These are phyloP conservation scores for Rhynchonema sp. DNA, from an alignment of 2,888 invertebrate species.

Conservation along the genomic window DNA sequence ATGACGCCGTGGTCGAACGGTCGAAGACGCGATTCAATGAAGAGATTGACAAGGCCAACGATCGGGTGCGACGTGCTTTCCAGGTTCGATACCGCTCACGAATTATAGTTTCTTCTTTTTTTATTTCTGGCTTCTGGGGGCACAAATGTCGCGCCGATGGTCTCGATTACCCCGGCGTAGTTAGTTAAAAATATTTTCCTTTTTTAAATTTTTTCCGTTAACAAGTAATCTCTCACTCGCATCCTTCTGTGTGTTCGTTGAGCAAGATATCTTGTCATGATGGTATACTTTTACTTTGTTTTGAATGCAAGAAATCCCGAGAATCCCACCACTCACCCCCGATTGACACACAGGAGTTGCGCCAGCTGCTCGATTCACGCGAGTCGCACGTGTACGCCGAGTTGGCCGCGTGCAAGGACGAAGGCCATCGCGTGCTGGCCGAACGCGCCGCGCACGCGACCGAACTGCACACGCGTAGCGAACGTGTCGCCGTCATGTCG, in stretches of 20 bases:
- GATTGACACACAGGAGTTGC: slow-evolving; percentile 3
- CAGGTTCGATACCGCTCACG: slow-evolving; percentile 14
- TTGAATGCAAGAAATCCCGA: no score
- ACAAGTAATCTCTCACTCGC: no score
- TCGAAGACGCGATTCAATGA: slow-evolving; percentile 20
- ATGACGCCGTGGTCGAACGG: slow-evolving; percentile 24
- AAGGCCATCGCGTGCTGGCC: slow-evolving; percentile 21
- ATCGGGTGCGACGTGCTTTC: slow-evolving; percentile 24
- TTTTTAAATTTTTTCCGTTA: no score
- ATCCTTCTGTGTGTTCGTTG: no score
- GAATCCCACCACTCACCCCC: no score
- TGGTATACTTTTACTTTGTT: neutral
- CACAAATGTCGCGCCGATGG: no score
- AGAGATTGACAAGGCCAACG: slow-evolving; percentile 24
- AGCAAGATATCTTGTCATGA: no score
- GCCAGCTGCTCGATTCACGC: slow-evolving; percentile 11
- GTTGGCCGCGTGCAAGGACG: slow-evolving; percentile 18
- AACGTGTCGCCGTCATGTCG: slow-evolving; percentile 20
- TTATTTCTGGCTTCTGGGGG: no score
- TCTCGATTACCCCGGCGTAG: no score
- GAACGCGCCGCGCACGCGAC: slow-evolving; percentile 20
- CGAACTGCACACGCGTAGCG: slow-evolving; percentile 20
- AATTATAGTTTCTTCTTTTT: no score
- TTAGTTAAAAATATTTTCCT: no score
- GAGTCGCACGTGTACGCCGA: slow-evolving; percentile 17